Evolutionary conservation across 2,888 invertebrate species (phyloP).

Genomic region (Saturnia japonica): DNA sequence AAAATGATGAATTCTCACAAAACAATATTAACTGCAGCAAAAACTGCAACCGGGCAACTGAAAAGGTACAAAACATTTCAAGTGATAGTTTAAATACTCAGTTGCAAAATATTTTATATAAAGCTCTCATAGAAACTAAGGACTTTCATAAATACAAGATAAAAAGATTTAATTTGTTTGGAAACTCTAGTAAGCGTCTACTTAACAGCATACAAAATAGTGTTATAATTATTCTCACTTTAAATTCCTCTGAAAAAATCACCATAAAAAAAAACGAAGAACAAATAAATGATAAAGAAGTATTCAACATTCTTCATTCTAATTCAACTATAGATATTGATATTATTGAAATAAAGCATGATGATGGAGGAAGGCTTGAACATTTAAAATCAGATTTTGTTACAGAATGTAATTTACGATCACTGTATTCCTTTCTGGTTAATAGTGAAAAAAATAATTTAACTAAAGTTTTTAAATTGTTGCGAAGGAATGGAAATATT

Average conservation of each 20-base stretch:
- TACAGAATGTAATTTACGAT: constrained; percentile 53
- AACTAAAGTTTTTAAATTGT: constrained; percentile 54
- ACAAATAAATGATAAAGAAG: constrained; percentile 35
- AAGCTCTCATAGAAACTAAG: constrained; percentile 53
- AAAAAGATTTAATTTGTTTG: constrained; percentile 51
- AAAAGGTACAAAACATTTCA: constrained; percentile 25
- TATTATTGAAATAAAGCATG: constrained; percentile 53
- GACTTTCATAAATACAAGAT: constrained; percentile 55
- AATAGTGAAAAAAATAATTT: constrained; percentile 50
- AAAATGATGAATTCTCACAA: constrained; percentile 31
- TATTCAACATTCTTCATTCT: constrained; percentile 42
- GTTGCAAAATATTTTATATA: constrained; percentile 47
- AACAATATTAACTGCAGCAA: constrained; percentile 34
- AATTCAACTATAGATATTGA: constrained; percentile 57
- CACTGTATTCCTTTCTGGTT: constrained; percentile 55
- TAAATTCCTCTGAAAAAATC: constrained; percentile 37
- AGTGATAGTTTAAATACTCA: constrained; percentile 27
- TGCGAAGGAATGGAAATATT: constrained; percentile 50
- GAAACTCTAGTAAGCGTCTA: constrained; percentile 30
- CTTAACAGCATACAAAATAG: constrained; percentile 37
- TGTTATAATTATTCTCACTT: constrained; percentile 61
- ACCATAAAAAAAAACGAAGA: constrained; percentile 22
- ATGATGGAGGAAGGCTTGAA: constrained; percentile 33
- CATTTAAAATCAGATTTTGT: constrained; percentile 26
- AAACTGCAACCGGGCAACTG: constrained; percentile 22